Conservation (phyloP, 2,113 vertebrate species). For the Nipponia nippon region DNA sequence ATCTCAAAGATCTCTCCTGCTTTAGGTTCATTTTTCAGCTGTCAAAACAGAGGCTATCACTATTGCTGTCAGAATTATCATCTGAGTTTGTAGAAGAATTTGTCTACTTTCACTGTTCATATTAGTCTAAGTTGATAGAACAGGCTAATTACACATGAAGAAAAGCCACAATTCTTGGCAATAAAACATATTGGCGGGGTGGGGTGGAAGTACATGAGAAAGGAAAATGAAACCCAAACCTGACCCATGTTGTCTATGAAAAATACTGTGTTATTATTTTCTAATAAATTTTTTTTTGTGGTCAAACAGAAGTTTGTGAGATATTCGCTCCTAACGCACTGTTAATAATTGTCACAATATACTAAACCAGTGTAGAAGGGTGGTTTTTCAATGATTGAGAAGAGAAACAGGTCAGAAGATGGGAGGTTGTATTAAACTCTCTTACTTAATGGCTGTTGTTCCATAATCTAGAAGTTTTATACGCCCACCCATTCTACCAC, state of each 20-base stretch:
- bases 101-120: not conserved
- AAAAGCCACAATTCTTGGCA: not conserved
- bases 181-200: not conserved
- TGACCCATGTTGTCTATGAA: not conserved
- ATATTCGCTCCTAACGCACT: not conserved
- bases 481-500: not conserved
- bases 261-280: not conserved
- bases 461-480: not conserved
- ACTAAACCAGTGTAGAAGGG: not conserved
- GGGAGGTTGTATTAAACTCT: not conserved
- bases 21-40: not conserved
- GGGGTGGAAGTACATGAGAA: not conserved
- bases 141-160: not conserved
- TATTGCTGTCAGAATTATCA: not conserved
- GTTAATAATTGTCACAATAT: not conserved
- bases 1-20: not conserved
- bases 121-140: not conserved
- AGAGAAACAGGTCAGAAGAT: not conserved
- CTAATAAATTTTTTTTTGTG: not conserved
- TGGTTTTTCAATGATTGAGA: not conserved
- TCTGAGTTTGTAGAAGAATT: not conserved
- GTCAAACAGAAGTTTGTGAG: not conserved
- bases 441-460: not conserved
- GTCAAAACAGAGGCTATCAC: not conserved
- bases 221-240: not conserved